Evolutionary conservation across 64 coral and sea anemone genomes (phyloP).

Genomic region (Pocillopora verrucosa): DNA sequence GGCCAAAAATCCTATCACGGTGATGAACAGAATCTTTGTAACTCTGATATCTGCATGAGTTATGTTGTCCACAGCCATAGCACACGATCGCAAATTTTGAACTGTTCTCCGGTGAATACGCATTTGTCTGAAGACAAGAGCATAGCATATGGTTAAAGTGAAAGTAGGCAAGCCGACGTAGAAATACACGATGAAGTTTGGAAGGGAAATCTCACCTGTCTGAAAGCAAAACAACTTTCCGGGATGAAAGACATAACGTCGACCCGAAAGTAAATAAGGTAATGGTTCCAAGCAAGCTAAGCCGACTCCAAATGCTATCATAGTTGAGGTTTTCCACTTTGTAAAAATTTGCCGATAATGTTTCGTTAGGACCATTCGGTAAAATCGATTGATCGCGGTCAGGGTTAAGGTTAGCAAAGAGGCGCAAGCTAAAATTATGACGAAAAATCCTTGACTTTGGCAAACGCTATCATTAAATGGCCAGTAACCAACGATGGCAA

Average conservation of each 20-base stretch:
- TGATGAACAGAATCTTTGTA: conserved; percentile 26
- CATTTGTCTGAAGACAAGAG: conserved; percentile 62
- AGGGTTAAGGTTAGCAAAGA: conserved; percentile 29
- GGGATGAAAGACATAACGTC: conserved; percentile 61
- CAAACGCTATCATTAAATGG: conserved; percentile 16
- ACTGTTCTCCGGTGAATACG: conserved; percentile 49
- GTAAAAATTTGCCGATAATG: conserved; percentile 29
- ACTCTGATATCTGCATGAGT: conserved; percentile 3
- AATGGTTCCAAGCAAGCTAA: conserved; percentile 23
- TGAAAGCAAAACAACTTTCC: conserved; percentile 81
- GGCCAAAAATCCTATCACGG: conserved; percentile 7
- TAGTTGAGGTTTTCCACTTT: neutral
- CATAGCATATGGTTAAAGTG: conserved; percentile 41
- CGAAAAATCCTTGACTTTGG: conserved; percentile 36
- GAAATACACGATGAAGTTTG: conserved; percentile 42
- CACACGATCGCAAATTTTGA: conserved; percentile 8
- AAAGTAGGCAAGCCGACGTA: conserved; percentile 34
- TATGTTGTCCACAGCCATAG: neutral
- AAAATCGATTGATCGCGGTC: conserved; percentile 58
- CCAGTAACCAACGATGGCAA: conserved; percentile 11
- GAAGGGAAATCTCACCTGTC: conserved; percentile 37
- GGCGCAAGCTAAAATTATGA: conserved; percentile 19
- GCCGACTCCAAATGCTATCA: conserved; percentile 10
- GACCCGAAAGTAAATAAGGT: conserved; percentile 29
- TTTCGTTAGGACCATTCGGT: conserved; percentile 24